phyloP scores from a whole-genome alignment of 2,888 invertebrate genomes.

The Acrobasis suavella region DNA sequence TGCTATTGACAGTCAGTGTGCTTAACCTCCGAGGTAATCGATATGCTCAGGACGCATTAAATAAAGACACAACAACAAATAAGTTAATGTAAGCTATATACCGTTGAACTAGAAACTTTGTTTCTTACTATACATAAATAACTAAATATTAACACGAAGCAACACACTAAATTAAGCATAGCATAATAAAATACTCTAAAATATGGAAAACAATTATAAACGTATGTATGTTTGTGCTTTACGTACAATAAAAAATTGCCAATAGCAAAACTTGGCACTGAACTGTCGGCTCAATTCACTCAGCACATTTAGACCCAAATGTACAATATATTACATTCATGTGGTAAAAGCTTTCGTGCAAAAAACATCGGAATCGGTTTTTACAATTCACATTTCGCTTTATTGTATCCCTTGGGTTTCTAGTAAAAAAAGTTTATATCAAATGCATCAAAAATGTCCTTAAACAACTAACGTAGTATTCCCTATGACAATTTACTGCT shows the following conservation, averaged over 20 bases:
- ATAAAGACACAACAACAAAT: constrained; percentile 78
- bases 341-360: constrained; percentile 78
- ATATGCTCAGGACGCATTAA: constrained; percentile 56
- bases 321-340: constrained; percentile 81
- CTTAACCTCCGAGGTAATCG: constrained; percentile 51
- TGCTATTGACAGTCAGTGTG: constrained; percentile 75
- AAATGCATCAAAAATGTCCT: constrained; percentile 83
- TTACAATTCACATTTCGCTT: constrained; percentile 73
- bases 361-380: constrained; percentile 75
- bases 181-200: constrained; percentile 72
- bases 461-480: constrained; percentile 80
- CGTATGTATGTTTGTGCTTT: constrained; percentile 62
- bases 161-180: constrained; percentile 79
- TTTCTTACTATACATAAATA: constrained; percentile 75
- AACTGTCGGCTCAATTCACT: constrained; percentile 78
- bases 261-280: constrained; percentile 81
- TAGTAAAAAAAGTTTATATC: constrained; percentile 83
- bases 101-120: constrained; percentile 76
- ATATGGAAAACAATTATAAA: constrained; percentile 72
- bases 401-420: constrained; percentile 71
- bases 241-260: constrained; percentile 61
- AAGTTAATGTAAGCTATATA: constrained; percentile 78
- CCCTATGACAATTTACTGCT: constrained; percentile 71
- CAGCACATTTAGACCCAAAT: constrained; percentile 81
- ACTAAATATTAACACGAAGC: constrained; percentile 79